Base-by-base conservation (phyloP, 1,140 invertebrate genomes). In the Ooceraea biroi region DNA sequence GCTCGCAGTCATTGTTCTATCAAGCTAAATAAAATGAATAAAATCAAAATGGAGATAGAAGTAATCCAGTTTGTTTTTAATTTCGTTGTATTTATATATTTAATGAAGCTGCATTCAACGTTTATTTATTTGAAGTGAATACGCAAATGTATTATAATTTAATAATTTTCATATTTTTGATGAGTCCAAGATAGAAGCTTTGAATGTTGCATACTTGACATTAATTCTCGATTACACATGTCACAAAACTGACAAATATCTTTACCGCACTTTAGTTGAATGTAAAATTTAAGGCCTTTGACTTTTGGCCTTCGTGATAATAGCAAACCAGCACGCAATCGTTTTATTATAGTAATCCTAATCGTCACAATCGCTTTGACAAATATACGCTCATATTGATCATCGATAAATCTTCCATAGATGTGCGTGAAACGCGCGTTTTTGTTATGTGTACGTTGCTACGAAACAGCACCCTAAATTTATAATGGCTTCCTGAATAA, bases 391-490 rank as follows among this genome's bases (percentile, higher is more conserved):
- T 71, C 63, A 58, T 72, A 71, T 86, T 25, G 61, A 73, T 46
- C 2, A 88, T 88, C 85, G 52, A 86, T 87, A 60, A 44, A 17
- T 83, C 58, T 86, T 78, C 25, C 55, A 44, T 19, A 50, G 60
- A 61, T 2, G n/a, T n/a, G 17, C 41, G n/a, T 44, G 2, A 0
- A 22, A n/a, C 11, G 68, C 48, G 41, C 11, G 22, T 58, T 52
- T 61, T 44, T 88, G 73, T 86, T 87, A 58, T 57, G 58, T 25
- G 27, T 0, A 11, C 52, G 86, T 88, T 86, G 82, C 85, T 55
- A 88, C 68, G 86, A 73, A 50, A 84, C 86, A 48, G 22, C 17
- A 57, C 4, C 12, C 25, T 36, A 36, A 73, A 30, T 80, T 46
- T 25, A 44, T 55, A 76, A 72, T 17, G 14, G 14, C 12, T 17